Percentiles rank a stretch among this genome's conserved stretches.
Conservation (phyloP, 2,888 invertebrate species). For the Pollenia angustigena region DNA sequence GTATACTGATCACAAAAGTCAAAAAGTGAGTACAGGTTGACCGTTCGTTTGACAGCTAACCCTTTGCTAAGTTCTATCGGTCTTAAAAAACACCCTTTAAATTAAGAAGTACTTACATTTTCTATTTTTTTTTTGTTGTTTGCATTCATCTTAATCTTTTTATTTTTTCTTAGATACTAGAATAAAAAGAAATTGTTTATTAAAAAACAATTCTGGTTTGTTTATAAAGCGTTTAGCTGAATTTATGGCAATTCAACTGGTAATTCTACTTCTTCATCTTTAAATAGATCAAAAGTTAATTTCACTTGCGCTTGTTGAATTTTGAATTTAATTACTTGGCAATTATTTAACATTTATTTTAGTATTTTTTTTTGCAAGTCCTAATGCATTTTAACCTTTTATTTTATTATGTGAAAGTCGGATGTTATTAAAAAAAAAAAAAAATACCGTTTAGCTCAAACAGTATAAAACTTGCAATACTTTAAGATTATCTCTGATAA, state of each 20-base stretch:
- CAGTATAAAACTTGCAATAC: no score
- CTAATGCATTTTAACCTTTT: neutral
- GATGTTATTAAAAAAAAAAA: no score
- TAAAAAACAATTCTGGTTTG: constrained; percentile 32
- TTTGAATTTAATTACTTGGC: neutral
- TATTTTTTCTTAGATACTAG: neutral
- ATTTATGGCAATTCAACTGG: constrained; percentile 44
- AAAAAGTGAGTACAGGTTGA: no score
- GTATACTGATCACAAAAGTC: no score
- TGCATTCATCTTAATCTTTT: neutral
- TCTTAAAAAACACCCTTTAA: no score
- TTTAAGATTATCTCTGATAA: no score
- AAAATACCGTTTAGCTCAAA: no score
- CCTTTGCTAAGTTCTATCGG: no score
- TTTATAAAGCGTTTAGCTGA: constrained; percentile 19
- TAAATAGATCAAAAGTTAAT: constrained; percentile 45
- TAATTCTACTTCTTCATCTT: constrained; percentile 35
- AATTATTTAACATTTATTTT: constrained; percentile 25
- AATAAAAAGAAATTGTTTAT: constrained; percentile 28
- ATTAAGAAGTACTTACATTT: no score
- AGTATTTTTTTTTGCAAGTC: constrained; percentile 9
- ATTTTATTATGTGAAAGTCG: constrained; percentile 3
- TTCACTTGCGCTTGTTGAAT: constrained; percentile 57
- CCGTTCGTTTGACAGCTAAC: no score
- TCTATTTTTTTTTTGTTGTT: neutral